These are phyloP conservation scores for Cyanoramphus novaezelandiae DNA, from an alignment of 2,113 vertebrate species.

Conservation along the genomic window DNA sequence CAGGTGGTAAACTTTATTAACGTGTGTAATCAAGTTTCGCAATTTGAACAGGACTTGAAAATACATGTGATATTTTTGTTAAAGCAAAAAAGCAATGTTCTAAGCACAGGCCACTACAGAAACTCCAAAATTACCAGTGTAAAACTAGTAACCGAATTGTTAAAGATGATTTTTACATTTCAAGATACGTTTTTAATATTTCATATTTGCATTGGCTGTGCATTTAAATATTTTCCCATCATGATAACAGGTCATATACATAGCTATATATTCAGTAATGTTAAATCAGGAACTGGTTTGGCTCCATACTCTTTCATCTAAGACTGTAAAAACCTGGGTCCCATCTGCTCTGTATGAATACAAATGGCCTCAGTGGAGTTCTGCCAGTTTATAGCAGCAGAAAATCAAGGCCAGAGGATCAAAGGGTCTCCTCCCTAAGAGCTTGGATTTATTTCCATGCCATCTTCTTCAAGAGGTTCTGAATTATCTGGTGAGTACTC, in stretches of 20 bases:
- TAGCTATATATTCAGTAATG: background rate
- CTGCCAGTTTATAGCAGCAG: conserved; percentile 10
- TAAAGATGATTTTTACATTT: background rate
- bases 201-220: background rate
- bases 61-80: background rate
- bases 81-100: conserved; percentile 36
- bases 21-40: background rate
- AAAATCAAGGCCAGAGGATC: conserved; percentile 45
- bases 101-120: background rate
- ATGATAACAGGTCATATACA: background rate
- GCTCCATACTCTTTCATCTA: background rate
- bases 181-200: background rate
- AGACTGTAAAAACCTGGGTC: conserved; percentile 18
- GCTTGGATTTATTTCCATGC: background rate
- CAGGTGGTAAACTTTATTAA: background rate
- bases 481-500: background rate
- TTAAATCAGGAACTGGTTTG: conserved; percentile 22
- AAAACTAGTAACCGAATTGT: conserved; percentile 13
- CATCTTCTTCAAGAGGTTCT: background rate
- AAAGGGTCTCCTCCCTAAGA: background rate
- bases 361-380: background rate
- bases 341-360: conserved; percentile 7
- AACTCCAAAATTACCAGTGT: background rate
- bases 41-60: conserved; percentile 21
- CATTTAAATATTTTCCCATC: conserved; percentile 1